Evolutionary conservation across 2,797 vertebrate genomes (phyloP).

Genomic region (Halcyon smyrnensis): DNA sequence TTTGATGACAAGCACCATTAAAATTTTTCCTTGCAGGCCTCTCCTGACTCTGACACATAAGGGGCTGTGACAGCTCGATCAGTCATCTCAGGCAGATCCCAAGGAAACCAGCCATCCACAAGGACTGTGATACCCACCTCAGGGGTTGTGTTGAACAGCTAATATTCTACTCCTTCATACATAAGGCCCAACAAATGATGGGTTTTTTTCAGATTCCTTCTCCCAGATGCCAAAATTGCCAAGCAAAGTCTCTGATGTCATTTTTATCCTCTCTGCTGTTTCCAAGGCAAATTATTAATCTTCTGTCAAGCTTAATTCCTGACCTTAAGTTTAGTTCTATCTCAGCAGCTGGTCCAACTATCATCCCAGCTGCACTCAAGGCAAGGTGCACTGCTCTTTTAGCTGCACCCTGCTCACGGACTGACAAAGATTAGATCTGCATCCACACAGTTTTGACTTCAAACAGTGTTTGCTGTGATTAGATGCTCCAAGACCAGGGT

Average conservation of each 20-base stretch:
- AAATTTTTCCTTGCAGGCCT: constrained; percentile 15
- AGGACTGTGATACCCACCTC: background rate
- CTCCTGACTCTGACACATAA: background rate
- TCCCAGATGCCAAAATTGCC: constrained; percentile 12
- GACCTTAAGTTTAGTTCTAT: constrained; percentile 41
- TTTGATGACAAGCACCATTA: constrained; percentile 62
- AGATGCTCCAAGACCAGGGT: constrained; percentile 6
- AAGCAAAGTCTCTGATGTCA: background rate
- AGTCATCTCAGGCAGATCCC: constrained; percentile 14
- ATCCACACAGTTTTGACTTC: constrained; percentile 3
- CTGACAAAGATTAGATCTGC: background rate
- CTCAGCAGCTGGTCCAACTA: constrained; percentile 24
- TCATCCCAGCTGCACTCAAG: background rate
- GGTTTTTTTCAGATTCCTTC: constrained; percentile 4
- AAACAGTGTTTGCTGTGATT: background rate
- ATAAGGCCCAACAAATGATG: background rate
- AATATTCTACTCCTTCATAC: constrained; percentile 12
- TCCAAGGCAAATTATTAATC: constrained; percentile 49
- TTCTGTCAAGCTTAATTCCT: constrained; percentile 56
- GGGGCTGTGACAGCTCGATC: constrained; percentile 24
- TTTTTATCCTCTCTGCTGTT: constrained; percentile 16
- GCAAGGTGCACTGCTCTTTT: background rate
- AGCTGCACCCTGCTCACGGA: background rate
- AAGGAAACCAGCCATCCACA: background rate
- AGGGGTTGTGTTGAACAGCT: background rate